Percentiles rank a stretch among this genome's conserved stretches.
Conservation (phyloP, 2,113 vertebrate genomes). For the Oreocharis arfaki region DNA sequence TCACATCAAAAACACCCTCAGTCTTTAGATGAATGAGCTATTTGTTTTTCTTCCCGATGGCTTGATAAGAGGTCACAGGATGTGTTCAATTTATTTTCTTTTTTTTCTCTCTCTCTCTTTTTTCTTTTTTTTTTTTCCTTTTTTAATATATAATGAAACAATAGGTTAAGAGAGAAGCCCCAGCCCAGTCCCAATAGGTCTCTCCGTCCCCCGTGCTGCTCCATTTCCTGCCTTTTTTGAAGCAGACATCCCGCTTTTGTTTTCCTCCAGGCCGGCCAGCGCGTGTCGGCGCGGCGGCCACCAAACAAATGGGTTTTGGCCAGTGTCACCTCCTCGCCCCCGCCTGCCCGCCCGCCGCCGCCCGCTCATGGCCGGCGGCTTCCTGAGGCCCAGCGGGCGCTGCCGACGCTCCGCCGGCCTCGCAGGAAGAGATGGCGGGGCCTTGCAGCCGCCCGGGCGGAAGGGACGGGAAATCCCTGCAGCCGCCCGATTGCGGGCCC, state of each 20-base stretch:
- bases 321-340: conserved; percentile 69
- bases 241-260: conserved; percentile 83
- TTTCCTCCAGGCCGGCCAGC: conserved; percentile 51
- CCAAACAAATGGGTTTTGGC: conserved; percentile 65
- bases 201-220: conserved; percentile 53
- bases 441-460: conserved; percentile 33
- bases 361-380: conserved; percentile 26
- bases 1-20: conserved; percentile 39
- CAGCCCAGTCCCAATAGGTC: conserved; percentile 77
- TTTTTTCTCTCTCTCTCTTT: background rate
- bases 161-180: conserved; percentile 77
- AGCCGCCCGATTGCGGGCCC: conserved; percentile 63
- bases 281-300: conserved; percentile 69
- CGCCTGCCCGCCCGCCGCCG: conserved; percentile 27
- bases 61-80: conserved; percentile 86
- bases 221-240: conserved; percentile 72
- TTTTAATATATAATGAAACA: conserved; percentile 75
- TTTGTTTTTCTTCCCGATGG: conserved; percentile 58
- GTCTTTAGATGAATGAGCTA: conserved; percentile 30
- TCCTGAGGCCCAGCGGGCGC: conserved; percentile 60
- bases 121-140: conserved; percentile 69
- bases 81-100: conserved; percentile 70
- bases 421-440: conserved; percentile 71
- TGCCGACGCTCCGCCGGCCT: conserved; percentile 72
- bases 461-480: conserved; percentile 72